A percentile compares a stretch with the other conserved stretches of the same genome.
These are phyloP conservation scores for Geococcyx californianus DNA, from an alignment of 2,113 vertebrate species.

Conservation along the genomic window DNA sequence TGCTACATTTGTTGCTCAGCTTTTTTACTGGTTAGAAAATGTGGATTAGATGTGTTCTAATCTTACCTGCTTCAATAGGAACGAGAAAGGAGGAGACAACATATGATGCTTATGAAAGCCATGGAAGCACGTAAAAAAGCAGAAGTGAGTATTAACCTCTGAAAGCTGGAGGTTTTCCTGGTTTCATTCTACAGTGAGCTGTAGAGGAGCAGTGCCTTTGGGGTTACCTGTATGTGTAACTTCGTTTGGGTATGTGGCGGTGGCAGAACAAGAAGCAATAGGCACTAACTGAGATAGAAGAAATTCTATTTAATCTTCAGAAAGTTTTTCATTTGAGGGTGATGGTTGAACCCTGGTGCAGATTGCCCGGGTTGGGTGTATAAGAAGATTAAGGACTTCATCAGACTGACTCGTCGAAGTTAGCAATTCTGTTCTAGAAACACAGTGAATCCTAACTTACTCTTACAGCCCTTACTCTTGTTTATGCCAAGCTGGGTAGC, in stretches of 20 bases:
- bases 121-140: conserved; percentile 94
- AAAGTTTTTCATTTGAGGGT: background rate
- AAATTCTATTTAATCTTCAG: background rate
- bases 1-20: conserved; percentile 78
- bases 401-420: background rate
- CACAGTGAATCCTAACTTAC: no score
- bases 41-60: conserved; percentile 69
- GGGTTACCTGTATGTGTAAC: background rate
- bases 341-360: background rate
- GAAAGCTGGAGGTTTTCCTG: background rate
- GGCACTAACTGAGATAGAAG: background rate
- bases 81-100: conserved; percentile 89
- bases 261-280: background rate
- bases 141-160: conserved; percentile 80
- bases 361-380: background rate
- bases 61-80: conserved; percentile 84
- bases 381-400: background rate
- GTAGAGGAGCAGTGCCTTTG: background rate
- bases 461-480: no score
- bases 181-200: background rate
- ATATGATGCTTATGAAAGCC: conserved; percentile 95
- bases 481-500: no score
- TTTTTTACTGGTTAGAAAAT: conserved; percentile 41
- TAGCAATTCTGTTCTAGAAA: no score
- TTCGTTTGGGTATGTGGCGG: background rate